Base-by-base conservation (phyloP, 2,113 vertebrate genomes). In the Gavialis gangeticus region DNA sequence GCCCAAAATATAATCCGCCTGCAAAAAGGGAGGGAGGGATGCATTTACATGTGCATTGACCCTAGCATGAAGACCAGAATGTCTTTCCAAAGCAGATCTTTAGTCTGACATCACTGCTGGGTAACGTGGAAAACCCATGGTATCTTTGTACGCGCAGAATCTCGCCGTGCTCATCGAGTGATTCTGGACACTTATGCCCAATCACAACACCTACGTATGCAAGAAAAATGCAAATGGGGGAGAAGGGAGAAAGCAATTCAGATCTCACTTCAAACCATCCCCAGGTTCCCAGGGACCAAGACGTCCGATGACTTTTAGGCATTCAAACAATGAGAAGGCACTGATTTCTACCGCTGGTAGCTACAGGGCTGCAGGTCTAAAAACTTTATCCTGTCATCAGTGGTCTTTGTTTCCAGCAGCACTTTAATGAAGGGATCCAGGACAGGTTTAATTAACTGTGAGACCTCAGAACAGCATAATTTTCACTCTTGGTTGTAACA, bases 321-420 rank as follows among this genome's bases (percentile, higher is more conserved):
- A 64, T 62, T 95, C 76, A 77, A 91, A 63, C 2, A 69, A 56
- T 69, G 7, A 81, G 5, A 85, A 89, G 90, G 56, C 56, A 75
- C 14, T 19, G 24, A 78, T 34, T 60, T 86, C 84, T 3, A 46
- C 55, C 24, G 6, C 83, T 89, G 87, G 57, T 54, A 87, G 90
- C 78, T 92, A 94, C 88, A 79, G 58, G 94, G 95, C 4, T 5
- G 10, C 1, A 1, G n/a, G 73, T 91, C 88, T 97, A 63, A 95
- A 89, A 94, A 91, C 82, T 94, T 30, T 30, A n/a, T 17, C 90
- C 91, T 69, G 66, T 58, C 79, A 91, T 90, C 91, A 87, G 63
- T 69, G 93, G 94, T 69, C 82, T 88, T 95, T 93, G 88, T 91
- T 83, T 56, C 92, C 88, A 94, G 93, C 90, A 93, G 95, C 82